Conservation (phyloP, 2,888 invertebrate genomes). For the Eupithecia abbreviata region DNA sequence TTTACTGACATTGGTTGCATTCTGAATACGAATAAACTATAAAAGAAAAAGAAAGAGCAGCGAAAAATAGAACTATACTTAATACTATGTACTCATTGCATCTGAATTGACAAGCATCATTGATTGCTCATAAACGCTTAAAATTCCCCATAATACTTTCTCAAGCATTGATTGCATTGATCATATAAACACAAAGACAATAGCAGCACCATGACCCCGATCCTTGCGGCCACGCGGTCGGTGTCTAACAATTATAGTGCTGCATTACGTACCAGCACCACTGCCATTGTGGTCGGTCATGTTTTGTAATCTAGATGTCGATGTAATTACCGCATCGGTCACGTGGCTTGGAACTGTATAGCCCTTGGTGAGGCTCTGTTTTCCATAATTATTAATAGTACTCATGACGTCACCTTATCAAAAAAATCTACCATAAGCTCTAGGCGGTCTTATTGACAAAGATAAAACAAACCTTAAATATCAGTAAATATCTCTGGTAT, state of each 20-base stretch:
- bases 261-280: constrained; percentile 32
- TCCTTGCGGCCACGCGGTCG: constrained; percentile 44
- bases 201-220: constrained; percentile 49
- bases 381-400: neutral
- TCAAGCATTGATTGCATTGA: constrained; percentile 29
- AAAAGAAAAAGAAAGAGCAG: neutral
- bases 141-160: constrained; percentile 38
- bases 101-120: neutral
- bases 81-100: neutral
- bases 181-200: constrained; percentile 45
- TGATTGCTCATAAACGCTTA: constrained; percentile 23
- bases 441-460: neutral
- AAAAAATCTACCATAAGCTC: neutral
- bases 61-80: neutral
- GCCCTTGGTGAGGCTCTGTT: neutral
- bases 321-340: constrained; percentile 23
- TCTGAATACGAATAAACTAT: neutral
- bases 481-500: neutral
- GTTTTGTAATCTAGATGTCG: constrained; percentile 36
- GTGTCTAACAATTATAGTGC: constrained; percentile 38
- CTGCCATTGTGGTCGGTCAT: constrained; percentile 40
- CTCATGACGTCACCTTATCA: neutral
- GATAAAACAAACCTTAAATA: neutral
- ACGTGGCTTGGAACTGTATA: constrained; percentile 4
- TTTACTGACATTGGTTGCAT: neutral